Percentiles rank a stretch among this genome's conserved stretches.
Evolutionary conservation across 2,797 vertebrate species (phyloP).

Genomic region (Meriones psammophilus): DNA sequence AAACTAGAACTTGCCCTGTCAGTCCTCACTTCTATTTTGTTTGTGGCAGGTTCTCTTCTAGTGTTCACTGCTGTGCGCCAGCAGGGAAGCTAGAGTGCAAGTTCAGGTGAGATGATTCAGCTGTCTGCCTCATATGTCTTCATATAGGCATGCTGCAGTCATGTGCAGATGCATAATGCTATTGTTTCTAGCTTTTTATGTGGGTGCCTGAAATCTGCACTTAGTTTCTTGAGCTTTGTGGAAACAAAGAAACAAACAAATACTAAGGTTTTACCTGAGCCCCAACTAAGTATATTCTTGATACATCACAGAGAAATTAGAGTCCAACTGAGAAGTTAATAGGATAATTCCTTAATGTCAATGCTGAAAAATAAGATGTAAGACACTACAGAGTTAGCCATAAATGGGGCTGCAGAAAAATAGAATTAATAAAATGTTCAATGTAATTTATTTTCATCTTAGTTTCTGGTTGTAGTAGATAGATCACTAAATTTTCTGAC

Average conservation of each 20-base stretch:
- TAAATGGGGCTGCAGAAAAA: neutral
- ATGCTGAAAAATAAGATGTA: slow-evolving; percentile 23
- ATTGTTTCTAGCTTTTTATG: neutral
- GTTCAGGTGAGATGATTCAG: too few species aligned
- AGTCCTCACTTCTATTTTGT: neutral
- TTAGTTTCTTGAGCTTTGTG: neutral
- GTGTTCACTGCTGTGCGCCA: neutral
- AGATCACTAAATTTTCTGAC: neutral
- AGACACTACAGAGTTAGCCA: neutral
- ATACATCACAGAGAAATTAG: slow-evolving; percentile 17
- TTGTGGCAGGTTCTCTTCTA: neutral
- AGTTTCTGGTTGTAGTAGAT: slow-evolving; percentile 10
- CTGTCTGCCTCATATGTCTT: neutral
- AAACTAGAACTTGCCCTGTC: neutral
- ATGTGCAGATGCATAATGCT: neutral
- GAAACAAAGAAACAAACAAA: too few species aligned
- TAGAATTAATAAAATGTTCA: slow-evolving; percentile 48
- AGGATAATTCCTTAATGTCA: slow-evolving; percentile 15
- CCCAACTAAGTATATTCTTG: neutral
- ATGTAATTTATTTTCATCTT: slow-evolving; percentile 59
- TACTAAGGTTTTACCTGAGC: neutral
- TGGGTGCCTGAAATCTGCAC: neutral
- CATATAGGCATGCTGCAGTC: too few species aligned
- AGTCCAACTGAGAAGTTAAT: neutral
- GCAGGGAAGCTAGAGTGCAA: neutral